Evolutionary conservation across 2,888 invertebrate species (phyloP), one percentile per base, ranked within the genome.

Genomic region (Rutpela maculata): DNA sequence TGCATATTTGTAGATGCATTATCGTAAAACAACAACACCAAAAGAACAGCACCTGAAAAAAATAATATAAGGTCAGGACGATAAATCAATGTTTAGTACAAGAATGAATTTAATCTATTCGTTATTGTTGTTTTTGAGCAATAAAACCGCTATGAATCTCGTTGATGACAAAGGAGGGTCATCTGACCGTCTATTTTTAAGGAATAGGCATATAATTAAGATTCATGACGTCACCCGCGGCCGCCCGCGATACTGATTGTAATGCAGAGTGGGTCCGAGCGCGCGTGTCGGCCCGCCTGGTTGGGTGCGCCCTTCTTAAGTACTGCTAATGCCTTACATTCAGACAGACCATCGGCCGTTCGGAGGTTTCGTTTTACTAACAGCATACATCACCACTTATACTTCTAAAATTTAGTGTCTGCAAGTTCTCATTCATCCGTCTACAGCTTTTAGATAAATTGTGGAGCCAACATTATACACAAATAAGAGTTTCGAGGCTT

Each of bases 251-350:
- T 83, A 81, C 83, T 86, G 83, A 87, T 88, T 86, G 84, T 85
- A 82, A 88, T 88, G 86, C 88, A 86, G 84, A 86, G 84, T 84
- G 83, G 84, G 87, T 86, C 84, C 84, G 82, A 83, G 83, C 86
- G 86, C 88, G 87, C 88, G 88, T 88, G 88, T 88, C 87, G 86
- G 86, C 86, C 87, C 87, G 88, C 87, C 87, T 84, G 84, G 86
- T 83, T 83, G 88, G 88, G 86, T 85, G 87, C 87, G 88, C 85
- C 84, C 78, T 78, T 83, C 82, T 83, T 85, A 85, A 86, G 85
- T 86, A 85, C 86, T 84, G 83, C 84, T 86, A 87, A 86, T 86
- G 82, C 83, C 83, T 72, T 70, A 70, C 60, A 70, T 70, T 70
- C 70, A 70, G 70, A 70, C 55, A 55, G 70, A 70, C 56, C 60